A percentile compares a stretch with the other conserved stretches of the same genome.
Conservation (phyloP, 2,113 vertebrate species). For the Eclectus roratus region DNA sequence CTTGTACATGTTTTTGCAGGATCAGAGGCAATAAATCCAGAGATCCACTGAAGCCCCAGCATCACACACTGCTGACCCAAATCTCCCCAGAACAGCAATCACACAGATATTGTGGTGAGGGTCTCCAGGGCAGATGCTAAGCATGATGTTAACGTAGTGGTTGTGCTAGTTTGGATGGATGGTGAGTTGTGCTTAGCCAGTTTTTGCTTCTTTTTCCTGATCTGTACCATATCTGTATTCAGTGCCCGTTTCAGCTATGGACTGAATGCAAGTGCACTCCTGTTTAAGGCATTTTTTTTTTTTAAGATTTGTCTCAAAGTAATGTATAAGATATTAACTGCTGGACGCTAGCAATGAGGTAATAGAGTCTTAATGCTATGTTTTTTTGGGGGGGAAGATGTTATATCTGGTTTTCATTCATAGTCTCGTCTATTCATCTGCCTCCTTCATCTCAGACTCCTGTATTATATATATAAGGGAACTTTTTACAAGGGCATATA, state of each 20-base stretch:
- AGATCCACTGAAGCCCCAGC: background rate
- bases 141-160: accelerated
- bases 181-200: background rate
- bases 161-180: background rate
- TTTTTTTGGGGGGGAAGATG: background rate
- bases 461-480: background rate
- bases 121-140: background rate
- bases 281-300: background rate
- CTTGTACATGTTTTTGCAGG: background rate
- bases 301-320: background rate
- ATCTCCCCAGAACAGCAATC: background rate
- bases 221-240: background rate
- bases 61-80: background rate
- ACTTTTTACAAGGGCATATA: background rate
- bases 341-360: background rate
- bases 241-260: background rate
- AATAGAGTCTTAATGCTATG: background rate
- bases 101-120: accelerated
- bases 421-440: background rate
- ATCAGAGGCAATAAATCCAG: background rate
- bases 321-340: background rate
- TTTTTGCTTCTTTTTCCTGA: background rate
- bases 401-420: background rate
- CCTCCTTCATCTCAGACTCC: background rate
- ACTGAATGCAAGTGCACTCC: accelerated